These are phyloP conservation scores for Regulus satrapa DNA, from an alignment of 2,113 vertebrate genomes.

Conservation along the genomic window DNA sequence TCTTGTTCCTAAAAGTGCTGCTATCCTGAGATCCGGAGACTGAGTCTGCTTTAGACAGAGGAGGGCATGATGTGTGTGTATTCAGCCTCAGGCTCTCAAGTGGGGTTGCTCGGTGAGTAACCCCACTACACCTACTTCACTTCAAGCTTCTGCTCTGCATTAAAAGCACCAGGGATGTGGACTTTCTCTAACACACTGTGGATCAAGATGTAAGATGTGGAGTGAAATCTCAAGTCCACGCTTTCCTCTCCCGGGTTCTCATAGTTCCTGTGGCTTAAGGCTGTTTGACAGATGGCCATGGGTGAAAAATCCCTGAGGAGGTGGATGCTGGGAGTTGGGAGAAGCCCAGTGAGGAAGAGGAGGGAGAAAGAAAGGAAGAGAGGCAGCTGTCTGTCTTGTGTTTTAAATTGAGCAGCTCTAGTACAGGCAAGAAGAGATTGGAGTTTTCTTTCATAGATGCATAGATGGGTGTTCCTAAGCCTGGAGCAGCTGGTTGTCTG, in stretches of 20 bases:
- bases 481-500: background rate
- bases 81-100: background rate
- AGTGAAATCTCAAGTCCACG: background rate
- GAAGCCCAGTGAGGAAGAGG: background rate
- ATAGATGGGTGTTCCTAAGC: background rate
- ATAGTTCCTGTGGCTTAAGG: background rate
- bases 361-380: background rate
- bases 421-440: background rate
- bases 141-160: background rate
- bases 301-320: background rate
- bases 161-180: background rate
- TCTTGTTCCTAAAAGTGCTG: rapidly evolving
- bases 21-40: background rate
- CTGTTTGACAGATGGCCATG: background rate
- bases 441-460: background rate
- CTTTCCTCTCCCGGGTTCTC: background rate
- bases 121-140: background rate
- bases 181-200: background rate
- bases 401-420: background rate
- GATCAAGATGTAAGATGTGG: background rate
- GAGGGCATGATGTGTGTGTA: background rate
- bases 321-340: background rate
- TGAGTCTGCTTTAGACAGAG: background rate
- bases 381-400: background rate
- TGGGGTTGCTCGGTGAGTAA: background rate